A percentile compares a stretch with the other conserved stretches of the same genome.
Evolutionary conservation across 1,140 invertebrate genomes (phyloP).

Genomic region (Glomeris maerens): DNA sequence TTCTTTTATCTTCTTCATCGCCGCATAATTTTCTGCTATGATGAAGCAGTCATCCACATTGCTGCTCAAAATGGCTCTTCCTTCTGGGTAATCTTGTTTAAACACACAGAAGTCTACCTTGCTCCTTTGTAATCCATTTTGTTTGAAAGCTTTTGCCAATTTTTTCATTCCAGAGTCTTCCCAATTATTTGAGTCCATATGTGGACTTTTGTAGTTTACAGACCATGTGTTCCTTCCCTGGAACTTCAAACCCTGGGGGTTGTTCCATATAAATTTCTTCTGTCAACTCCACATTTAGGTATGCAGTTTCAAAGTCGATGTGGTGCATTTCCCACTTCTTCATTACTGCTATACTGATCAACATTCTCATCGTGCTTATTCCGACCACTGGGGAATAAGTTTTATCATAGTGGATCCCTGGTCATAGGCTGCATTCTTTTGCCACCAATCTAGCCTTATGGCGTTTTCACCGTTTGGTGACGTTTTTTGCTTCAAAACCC

Average conservation of each 20-base stretch:
- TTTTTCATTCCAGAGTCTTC: conserved; percentile 25
- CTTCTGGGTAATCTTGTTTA: conserved; percentile 20
- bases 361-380: conserved; percentile 24
- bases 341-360: conserved; percentile 26
- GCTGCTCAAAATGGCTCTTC: conserved; percentile 16
- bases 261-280: conserved; percentile 31
- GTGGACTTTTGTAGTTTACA: conserved; percentile 22
- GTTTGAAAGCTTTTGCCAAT: conserved; percentile 28
- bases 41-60: conserved; percentile 25
- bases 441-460: conserved; percentile 32
- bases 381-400: conserved; percentile 26
- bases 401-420: conserved; percentile 26
- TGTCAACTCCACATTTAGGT: conserved; percentile 28
- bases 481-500: conserved; percentile 13
- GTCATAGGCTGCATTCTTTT: conserved; percentile 26
- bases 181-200: conserved; percentile 26
- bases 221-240: no score
- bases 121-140: conserved; percentile 25
- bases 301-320: no score
- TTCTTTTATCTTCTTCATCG: conserved; percentile 20
- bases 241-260: conserved; percentile 26
- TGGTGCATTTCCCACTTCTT: conserved; percentile 24
- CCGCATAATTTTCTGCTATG: conserved; percentile 11
- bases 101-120: conserved; percentile 28
- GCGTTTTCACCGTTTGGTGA: not conserved